Evolutionary conservation across 2,888 invertebrate species (phyloP), one percentile per base, ranked within the genome.

Genomic region (Drosophila greeni): DNA sequence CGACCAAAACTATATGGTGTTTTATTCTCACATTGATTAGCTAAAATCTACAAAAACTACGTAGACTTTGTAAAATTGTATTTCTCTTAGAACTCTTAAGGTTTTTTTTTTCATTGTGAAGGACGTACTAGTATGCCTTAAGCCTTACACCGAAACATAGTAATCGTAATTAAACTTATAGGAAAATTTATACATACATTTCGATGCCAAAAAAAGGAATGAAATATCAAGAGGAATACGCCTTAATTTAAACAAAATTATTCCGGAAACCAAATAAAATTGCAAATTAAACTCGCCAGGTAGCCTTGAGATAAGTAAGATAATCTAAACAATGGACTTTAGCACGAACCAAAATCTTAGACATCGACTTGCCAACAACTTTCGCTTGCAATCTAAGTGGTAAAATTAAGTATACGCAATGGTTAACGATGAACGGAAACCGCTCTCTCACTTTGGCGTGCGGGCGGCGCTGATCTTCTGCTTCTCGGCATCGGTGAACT

Each of bases 401-500:
- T 66, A 57, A 66, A 49, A 66, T 43, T 51, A 66, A 61, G 55
- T 66, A 57, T 56, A 65, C 55, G 56, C 40, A 29, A 52, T 45
- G 43, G 16, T 20, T 47, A 55, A 61, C 62, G 47, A 54, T 36
- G 42, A 60, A 20, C 54, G 33, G 40, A 34, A 20, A 56, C 52
- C 56, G 40, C 40, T 26, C 16, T 42, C 42, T 84, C 86, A 89
- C 83, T 89, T 89, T 61, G 86, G 75, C 73, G 90, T 77, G 85
- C 92, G 90, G 72, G 93, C 93, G 82, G 93, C 94, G 80, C 93
- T 93, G 87, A 96, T 96, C 86, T 93, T 94, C 75, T 91, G 91
- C 88, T 94, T 95, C 88, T 96, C 96, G 53, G 91, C 91, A 60
- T 94, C 93, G n/a, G 93, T 93, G 87, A 95, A 96, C 62, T 95